Conservation (phyloP, 2,113 vertebrate species). For the Garra rufa region DNA sequence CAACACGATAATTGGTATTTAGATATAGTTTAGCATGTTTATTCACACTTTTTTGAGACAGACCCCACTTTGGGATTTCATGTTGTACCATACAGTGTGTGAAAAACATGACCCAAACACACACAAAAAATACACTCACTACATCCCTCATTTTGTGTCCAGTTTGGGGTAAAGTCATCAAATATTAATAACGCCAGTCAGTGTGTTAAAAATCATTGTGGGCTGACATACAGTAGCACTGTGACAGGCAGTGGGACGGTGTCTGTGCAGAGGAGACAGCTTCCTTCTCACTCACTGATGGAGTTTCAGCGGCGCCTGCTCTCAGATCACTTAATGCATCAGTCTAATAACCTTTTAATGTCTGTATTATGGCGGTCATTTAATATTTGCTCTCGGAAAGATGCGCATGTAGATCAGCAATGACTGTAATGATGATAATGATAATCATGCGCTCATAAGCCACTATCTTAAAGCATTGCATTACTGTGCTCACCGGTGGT, state of each 20-base stretch:
- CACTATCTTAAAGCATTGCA: conserved; percentile 70
- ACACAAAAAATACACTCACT: conserved; percentile 12
- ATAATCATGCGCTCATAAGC: conserved; percentile 72
- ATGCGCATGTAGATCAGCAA: conserved; percentile 72
- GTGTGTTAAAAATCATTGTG: conserved; percentile 66
- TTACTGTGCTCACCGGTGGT: conserved; percentile 73
- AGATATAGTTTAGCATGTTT: neutral
- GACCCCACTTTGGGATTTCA: neutral
- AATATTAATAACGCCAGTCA: conserved; percentile 67
- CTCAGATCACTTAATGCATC: conserved; percentile 72
- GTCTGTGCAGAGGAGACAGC: neutral
- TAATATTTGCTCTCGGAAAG: conserved; percentile 74
- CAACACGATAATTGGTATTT: neutral
- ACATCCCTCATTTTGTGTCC: conserved; percentile 49
- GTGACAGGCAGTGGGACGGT: conserved; percentile 55
- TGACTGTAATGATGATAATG: conserved; percentile 72
- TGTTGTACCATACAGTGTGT: neutral
- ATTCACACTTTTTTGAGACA: neutral
- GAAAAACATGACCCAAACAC: neutral
- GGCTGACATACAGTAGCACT: conserved; percentile 56
- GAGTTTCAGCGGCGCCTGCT: conserved; percentile 64
- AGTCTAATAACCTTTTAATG: conserved; percentile 79
- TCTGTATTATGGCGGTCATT: conserved; percentile 70
- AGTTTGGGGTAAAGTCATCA: conserved; percentile 64
- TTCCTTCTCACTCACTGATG: conserved; percentile 59